Evolutionary conservation across 2,113 vertebrate genomes (phyloP).

Genomic region (Seriola quinqueradiata): DNA sequence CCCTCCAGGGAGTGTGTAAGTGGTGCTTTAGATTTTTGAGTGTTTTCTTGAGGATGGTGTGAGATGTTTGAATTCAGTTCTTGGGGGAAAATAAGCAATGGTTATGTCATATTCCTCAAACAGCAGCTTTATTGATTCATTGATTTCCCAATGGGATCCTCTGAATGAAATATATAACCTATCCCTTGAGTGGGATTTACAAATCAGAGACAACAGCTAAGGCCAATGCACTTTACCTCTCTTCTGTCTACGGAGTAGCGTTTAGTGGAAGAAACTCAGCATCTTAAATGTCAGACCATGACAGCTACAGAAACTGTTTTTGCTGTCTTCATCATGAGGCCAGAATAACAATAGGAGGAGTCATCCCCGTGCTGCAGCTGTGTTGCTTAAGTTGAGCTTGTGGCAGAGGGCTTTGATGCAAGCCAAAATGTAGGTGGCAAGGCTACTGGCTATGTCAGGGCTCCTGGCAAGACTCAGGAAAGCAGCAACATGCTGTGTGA

Average conservation of each 20-base stretch:
- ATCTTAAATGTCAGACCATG: constrained; percentile 13
- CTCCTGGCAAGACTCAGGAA: constrained; percentile 10
- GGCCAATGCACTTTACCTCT: neutral
- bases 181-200: constrained; percentile 3
- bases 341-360: neutral
- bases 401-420: constrained; percentile 22
- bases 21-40: neutral
- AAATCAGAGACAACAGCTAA: constrained; percentile 4
- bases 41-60: constrained; percentile 12
- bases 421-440: constrained; percentile 47
- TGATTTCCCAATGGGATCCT: neutral
- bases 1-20: constrained; percentile 30
- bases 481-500: constrained; percentile 35
- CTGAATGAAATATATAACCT: constrained; percentile 8
- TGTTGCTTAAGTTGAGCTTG: constrained; percentile 5
- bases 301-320: neutral
- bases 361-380: neutral
- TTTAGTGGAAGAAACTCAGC: constrained; percentile 16
- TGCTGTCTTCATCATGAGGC: constrained; percentile 21
- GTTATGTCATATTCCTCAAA: neutral
- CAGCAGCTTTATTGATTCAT: neutral
- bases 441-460: constrained; percentile 18
- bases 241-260: neutral
- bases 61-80: constrained; percentile 11
- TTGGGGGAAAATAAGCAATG: neutral